phyloP scores from a whole-genome alignment of 2,113 vertebrate species.

The Sebastes fasciatus region DNA sequence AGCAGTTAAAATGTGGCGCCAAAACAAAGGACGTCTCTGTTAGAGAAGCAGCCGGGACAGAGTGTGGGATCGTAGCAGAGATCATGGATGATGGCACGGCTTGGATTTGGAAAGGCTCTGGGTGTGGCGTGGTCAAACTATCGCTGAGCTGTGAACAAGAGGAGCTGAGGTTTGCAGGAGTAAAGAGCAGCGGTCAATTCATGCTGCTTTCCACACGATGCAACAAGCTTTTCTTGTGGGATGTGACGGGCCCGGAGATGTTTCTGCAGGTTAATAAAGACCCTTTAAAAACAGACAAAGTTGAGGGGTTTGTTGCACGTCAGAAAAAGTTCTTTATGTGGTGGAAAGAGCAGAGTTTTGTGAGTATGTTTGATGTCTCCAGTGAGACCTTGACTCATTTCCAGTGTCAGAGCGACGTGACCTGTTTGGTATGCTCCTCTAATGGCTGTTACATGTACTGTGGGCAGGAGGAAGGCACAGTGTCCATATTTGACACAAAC shows the following conservation, averaged over 20 bases:
- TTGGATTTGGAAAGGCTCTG: slow-evolving; percentile 74
- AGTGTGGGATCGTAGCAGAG: slow-evolving; percentile 65
- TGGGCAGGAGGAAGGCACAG: slow-evolving; percentile 77
- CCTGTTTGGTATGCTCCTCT: slow-evolving; percentile 71
- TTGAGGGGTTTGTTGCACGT: slow-evolving; percentile 65
- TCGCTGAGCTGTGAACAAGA: slow-evolving; percentile 52
- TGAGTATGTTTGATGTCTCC: slow-evolving; percentile 72
- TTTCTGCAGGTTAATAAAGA: slow-evolving; percentile 70
- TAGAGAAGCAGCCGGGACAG: slow-evolving; percentile 61
- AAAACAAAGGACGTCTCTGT: slow-evolving; percentile 31
- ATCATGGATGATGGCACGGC: slow-evolving; percentile 74
- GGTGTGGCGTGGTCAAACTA: slow-evolving; percentile 46
- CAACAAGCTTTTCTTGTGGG: slow-evolving; percentile 76
- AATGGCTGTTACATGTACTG: slow-evolving; percentile 72
- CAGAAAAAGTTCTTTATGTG: slow-evolving; percentile 73
- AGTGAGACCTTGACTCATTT: slow-evolving; percentile 51
- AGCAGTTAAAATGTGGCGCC: slow-evolving; percentile 26
- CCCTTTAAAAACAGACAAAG: slow-evolving; percentile 24
- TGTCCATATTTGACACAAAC: slow-evolving; percentile 78
- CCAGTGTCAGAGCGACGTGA: slow-evolving; percentile 77
- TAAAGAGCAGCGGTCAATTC: slow-evolving; percentile 66
- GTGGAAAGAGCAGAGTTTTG: slow-evolving; percentile 65
- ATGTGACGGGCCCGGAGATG: slow-evolving; percentile 55
- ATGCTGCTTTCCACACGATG: slow-evolving; percentile 78
- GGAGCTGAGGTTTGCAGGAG: slow-evolving; percentile 71